A percentile compares a stretch with the other conserved stretches of the same genome.
phyloP scores from a whole-genome alignment of 2,797 vertebrate species.

The Phalloptychus januarius region DNA sequence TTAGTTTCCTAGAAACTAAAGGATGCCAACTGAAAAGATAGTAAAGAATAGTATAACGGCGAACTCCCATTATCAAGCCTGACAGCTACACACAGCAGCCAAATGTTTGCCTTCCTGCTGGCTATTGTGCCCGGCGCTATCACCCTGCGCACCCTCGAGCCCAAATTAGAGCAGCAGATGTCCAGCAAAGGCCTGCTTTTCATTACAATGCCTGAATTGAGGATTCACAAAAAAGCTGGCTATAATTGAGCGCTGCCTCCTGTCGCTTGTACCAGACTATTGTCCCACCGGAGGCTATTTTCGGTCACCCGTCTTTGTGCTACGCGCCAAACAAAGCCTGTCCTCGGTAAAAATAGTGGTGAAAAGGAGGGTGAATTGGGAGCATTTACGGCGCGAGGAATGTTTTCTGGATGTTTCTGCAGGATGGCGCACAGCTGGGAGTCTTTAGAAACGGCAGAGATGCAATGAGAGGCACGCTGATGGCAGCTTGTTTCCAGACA shows the following conservation, averaged over 20 bases:
- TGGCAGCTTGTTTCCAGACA: conserved; percentile 9
- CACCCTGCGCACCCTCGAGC: conserved; percentile 40
- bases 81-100: conserved; percentile 41
- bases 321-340: conserved; percentile 50
- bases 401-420: conserved; percentile 26
- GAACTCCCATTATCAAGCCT: conserved; percentile 39
- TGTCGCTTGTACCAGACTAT: conserved; percentile 33
- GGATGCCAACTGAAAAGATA: conserved; percentile 27
- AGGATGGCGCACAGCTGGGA: conserved; percentile 18
- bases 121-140: conserved; percentile 59
- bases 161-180: conserved; percentile 46
- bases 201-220: conserved; percentile 42
- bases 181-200: conserved; percentile 41
- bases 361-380: conserved; percentile 19
- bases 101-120: conserved; percentile 27
- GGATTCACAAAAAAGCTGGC: conserved; percentile 47
- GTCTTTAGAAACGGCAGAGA: conserved; percentile 3
- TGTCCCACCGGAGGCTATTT: conserved; percentile 49
- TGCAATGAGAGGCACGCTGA: conserved; percentile 24
- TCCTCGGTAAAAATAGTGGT: conserved; percentile 14
- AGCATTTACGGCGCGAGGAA: conserved; percentile 20
- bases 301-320: conserved; percentile 36
- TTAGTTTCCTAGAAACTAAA: conserved; percentile 30
- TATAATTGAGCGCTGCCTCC: conserved; percentile 56
- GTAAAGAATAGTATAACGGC: conserved; percentile 34